Conservation (phyloP, 1,140 invertebrate species). For the Harlomillsia oculata region DNA sequence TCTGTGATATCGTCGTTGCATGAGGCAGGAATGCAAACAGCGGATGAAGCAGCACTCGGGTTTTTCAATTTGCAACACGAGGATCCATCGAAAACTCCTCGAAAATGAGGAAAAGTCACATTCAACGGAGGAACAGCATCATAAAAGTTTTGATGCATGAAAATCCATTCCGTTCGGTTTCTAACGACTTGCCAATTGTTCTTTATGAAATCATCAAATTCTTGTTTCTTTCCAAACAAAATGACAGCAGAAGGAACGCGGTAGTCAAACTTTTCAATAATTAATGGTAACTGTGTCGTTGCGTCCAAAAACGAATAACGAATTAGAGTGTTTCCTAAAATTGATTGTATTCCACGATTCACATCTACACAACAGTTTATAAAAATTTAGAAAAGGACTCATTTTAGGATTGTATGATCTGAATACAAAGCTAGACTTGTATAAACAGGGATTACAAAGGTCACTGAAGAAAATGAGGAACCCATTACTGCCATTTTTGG, state of each 20-base stretch:
- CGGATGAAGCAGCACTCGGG: neutral
- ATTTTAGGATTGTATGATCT: neutral
- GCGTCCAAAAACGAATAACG: conserved; percentile 32
- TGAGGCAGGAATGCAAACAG: neutral
- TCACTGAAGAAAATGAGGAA: conserved; percentile 31
- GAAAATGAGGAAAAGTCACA: conserved; percentile 27
- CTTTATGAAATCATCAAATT: conserved; percentile 23
- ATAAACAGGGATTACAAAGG: conserved; percentile 12
- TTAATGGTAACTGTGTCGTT: conserved; percentile 14
- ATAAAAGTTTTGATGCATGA: conserved; percentile 24
- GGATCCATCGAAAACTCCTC: conserved; percentile 13
- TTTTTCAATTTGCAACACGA: conserved; percentile 25
- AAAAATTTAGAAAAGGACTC: neutral
- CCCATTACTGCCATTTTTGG: conserved; percentile 31
- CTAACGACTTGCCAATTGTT: conserved; percentile 13
- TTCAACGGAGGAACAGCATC: conserved; percentile 5
- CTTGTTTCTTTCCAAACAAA: conserved; percentile 18
- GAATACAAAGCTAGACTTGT: neutral
- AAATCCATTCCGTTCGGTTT: conserved; percentile 32
- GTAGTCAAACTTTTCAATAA: conserved; percentile 34
- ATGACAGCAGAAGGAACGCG: conserved; percentile 31
- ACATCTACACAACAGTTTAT: conserved; percentile 17
- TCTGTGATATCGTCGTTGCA: conserved; percentile 14
- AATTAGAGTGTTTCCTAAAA: conserved; percentile 32
- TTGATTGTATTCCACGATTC: conserved; percentile 26